Percentiles rank a stretch among this genome's conserved stretches.
These are phyloP conservation scores for Leptodactylus fuscus DNA, from an alignment of 2,113 vertebrate species.

Conservation along the genomic window DNA sequence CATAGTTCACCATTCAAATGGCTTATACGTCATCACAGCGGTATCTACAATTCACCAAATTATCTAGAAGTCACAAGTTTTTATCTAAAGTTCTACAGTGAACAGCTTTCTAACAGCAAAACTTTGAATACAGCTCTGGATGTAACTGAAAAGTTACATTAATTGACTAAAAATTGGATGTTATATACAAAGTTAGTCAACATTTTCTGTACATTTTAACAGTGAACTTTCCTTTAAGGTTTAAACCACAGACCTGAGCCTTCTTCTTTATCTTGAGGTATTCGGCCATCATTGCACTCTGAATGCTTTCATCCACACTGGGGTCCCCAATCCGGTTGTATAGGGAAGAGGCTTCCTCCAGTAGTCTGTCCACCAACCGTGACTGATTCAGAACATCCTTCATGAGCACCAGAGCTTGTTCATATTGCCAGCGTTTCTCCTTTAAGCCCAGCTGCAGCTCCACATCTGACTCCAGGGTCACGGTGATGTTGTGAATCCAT, in stretches of 20 bases:
- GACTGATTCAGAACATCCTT: slow-evolving; percentile 80
- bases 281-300: slow-evolving; percentile 79
- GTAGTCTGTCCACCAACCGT: slow-evolving; percentile 81
- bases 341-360: slow-evolving; percentile 86
- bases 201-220: too few species aligned
- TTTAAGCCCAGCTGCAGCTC: slow-evolving; percentile 88
- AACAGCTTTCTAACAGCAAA: too few species aligned
- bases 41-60: too few species aligned
- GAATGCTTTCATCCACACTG: slow-evolving; percentile 81
- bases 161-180: neutral
- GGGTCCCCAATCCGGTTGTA: slow-evolving; percentile 86
- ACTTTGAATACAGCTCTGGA: neutral
- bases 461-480: slow-evolving; percentile 76
- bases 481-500: slow-evolving; percentile 83
- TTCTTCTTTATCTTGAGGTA: slow-evolving; percentile 78
- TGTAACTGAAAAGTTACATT: neutral
- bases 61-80: too few species aligned
- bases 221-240: too few species aligned
- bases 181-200: neutral
- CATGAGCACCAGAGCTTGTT: slow-evolving; percentile 81
- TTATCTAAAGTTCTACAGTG: too few species aligned
- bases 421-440: slow-evolving; percentile 93
- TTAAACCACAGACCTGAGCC: slow-evolving; percentile 80
- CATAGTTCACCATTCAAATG: neutral
- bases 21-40: too few species aligned